Evolutionary conservation across 2,888 invertebrate species (phyloP).

Genomic region (Emmelina monodactyla): DNA sequence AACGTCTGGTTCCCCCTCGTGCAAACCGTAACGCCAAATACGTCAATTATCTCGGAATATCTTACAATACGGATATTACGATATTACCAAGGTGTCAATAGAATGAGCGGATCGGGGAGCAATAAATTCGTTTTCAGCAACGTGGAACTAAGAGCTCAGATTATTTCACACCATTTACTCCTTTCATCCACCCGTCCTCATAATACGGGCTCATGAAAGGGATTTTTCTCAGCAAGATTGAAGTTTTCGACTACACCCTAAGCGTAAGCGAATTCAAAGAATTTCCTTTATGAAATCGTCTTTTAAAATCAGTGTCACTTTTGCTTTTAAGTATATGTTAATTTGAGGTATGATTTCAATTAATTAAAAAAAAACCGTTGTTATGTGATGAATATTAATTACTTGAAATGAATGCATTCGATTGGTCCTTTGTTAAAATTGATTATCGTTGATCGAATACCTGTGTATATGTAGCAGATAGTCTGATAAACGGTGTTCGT

Average conservation of each 20-base stretch:
- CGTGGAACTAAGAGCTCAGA: constrained; percentile 58
- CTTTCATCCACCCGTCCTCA: constrained; percentile 21
- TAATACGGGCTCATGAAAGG: constrained; percentile 1
- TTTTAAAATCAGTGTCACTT: too few species aligned
- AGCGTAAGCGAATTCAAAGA: background rate
- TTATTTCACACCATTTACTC: constrained; percentile 63
- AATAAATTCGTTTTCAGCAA: constrained; percentile 60
- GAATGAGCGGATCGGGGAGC: constrained; percentile 21
- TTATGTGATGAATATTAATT: background rate
- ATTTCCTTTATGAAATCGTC: background rate
- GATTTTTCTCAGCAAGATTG: background rate
- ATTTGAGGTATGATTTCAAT: too few species aligned
- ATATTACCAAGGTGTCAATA: constrained; percentile 1
- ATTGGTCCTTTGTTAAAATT: background rate
- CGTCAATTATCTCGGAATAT: background rate
- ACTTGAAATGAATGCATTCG: background rate
- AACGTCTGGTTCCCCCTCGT: too few species aligned
- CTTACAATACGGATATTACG: background rate
- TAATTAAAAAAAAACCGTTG: too few species aligned
- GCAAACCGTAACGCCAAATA: too few species aligned
- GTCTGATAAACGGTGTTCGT: too few species aligned
- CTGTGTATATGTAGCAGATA: background rate
- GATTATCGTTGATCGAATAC: background rate
- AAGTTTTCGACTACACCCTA: constrained; percentile 2
- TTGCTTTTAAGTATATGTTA: too few species aligned